Evolutionary conservation across 2,888 invertebrate genomes (phyloP).

Genomic region (Anthophora plumipes): DNA sequence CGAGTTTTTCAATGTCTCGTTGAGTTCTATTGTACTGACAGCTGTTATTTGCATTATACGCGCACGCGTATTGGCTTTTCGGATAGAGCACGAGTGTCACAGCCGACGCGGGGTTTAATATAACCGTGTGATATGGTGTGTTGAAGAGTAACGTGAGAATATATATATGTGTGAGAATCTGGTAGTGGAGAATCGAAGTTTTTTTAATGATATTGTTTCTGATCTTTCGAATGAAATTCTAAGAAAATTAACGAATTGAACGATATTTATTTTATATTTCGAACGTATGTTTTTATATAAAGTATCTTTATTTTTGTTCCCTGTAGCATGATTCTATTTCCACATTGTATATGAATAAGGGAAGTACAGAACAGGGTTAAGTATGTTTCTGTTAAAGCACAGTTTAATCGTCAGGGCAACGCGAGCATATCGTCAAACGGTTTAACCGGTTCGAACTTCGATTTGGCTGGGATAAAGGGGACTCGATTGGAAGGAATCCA

Average conservation of each 20-base stretch:
- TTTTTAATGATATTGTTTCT: too few relatives aligned
- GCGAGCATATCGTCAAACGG: neutral
- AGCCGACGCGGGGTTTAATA: neutral
- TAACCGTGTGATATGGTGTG: neutral
- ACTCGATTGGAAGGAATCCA: constrained; percentile 12
- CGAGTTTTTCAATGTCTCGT: constrained; percentile 27
- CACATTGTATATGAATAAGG: too few relatives aligned
- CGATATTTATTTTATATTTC: too few relatives aligned
- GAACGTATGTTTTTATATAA: too few relatives aligned
- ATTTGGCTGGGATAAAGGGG: constrained; percentile 34
- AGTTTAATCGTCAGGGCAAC: neutral
- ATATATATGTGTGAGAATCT: neutral
- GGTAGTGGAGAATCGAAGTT: neutral
- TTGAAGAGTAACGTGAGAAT: neutral
- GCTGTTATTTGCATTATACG: constrained; percentile 28
- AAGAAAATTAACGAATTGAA: too few relatives aligned
- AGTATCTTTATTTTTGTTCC: too few relatives aligned
- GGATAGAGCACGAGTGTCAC: neutral
- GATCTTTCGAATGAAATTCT: too few relatives aligned
- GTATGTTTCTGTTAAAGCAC: neutral
- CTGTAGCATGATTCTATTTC: neutral
- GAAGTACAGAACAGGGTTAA: neutral
- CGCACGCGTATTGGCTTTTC: neutral
- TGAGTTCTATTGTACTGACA: neutral
- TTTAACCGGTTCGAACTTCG: constrained; percentile 8